These are phyloP conservation scores for Aleiodes sp. DNA, from an alignment of 1,140 invertebrate genomes.

Conservation along the genomic window DNA sequence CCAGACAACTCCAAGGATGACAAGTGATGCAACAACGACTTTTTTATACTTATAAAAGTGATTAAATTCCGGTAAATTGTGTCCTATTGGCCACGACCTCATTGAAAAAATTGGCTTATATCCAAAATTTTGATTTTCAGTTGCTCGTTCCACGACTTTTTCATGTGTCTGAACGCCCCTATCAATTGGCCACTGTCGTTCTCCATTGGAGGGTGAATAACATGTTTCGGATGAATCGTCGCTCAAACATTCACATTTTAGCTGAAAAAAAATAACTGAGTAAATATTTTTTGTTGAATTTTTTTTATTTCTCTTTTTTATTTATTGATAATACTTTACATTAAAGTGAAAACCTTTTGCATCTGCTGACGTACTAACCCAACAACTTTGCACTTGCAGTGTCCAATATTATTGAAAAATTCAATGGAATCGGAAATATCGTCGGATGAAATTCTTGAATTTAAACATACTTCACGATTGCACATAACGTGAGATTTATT, in stretches of 20 bases:
- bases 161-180: too few relatives aligned
- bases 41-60: not conserved
- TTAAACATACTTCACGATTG: not conserved
- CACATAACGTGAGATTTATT: slow-evolving; percentile 3
- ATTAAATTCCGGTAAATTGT: not conserved
- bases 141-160: too few relatives aligned
- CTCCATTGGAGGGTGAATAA: too few relatives aligned
- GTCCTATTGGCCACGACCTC: not conserved
- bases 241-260: too few relatives aligned
- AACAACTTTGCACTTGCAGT: slow-evolving; percentile 51
- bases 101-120: too few relatives aligned
- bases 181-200: too few relatives aligned
- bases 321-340: slow-evolving; percentile 26
- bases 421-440: slow-evolving; percentile 25
- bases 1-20: slow-evolving; percentile 27
- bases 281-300: not conserved
- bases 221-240: too few relatives aligned
- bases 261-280: slow-evolving; percentile 26
- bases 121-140: too few relatives aligned
- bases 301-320: not conserved
- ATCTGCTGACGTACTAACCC: slow-evolving; percentile 50
- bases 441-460: not conserved
- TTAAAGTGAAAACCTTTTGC: slow-evolving; percentile 31
- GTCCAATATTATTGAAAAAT: slow-evolving; percentile 44
- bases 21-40: not conserved